Evolutionary conservation across 2,797 vertebrate genomes (phyloP), one percentile per base, ranked within the genome.

Genomic region (Holocentrus rufus): DNA sequence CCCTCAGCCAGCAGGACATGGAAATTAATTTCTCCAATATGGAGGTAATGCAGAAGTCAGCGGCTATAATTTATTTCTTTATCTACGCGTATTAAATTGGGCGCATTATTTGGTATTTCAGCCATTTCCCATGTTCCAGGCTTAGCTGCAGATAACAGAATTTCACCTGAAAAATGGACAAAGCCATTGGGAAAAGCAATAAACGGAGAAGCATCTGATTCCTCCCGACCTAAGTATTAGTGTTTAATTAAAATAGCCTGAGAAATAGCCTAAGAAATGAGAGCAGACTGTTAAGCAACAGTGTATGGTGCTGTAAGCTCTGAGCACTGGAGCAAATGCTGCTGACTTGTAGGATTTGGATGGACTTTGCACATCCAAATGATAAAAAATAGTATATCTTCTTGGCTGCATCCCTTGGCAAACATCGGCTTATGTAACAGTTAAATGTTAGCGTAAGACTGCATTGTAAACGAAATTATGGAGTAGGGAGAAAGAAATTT

Each of bases 1-100:
- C 75, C 72, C 39, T 79, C 72, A 69, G 74, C 69, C 59, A 63
- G 5, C 69, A 71, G 56, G 79, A 79, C 70, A 62, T 82, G 69
- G 61, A 76, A 89, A 90, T 88, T 27, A 50, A 85, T 86, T 84
- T 69, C 1, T 60, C 8, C 50, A 76, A 25, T 66, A 42, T 63
- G 15, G 64, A 74, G 74, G 44, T 77, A 73, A 76, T 22, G 15
- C 65, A 70, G 69, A 74, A 67, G 44, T 69, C 76, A 64, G 70
- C n/a, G 42, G 57, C 76, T 20, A 55, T 57, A 44, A 77, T 68
- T 79, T 13, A 69, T 79, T 70, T 81, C 5, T 65, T 65, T 69
- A 69, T 77, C 59, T 64, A 15, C 59, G n/a, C n/a, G 11, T 17
- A 67, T 52, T 34, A 72, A 79, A 58, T 58, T 63, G 36, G 39